Conservation (phyloP, 1,140 invertebrate genomes). For the Aethina tumida region DNA sequence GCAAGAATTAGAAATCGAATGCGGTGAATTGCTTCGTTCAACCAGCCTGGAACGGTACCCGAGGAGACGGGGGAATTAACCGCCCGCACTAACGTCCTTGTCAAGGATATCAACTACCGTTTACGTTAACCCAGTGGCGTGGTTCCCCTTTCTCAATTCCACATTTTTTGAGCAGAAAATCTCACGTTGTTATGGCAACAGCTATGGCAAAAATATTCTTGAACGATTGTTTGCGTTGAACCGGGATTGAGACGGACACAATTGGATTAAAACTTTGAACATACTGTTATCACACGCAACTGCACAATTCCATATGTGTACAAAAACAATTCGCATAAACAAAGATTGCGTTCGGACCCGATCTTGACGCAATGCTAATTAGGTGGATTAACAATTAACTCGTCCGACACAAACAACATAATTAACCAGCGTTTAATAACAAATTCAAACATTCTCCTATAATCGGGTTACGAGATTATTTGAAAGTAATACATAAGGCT, state of each 20-base stretch:
- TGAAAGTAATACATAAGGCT: conserved; percentile 16
- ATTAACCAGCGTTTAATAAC: conserved; percentile 15
- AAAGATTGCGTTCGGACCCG: neutral
- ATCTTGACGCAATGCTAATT: neutral
- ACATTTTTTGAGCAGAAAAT: neutral
- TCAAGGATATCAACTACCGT: conserved; percentile 24
- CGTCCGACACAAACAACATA: conserved; percentile 15
- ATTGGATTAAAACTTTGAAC: no score
- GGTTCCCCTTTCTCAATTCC: neutral
- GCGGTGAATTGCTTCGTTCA: conserved; percentile 15
- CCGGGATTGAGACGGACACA: no score
- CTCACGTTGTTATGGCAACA: neutral
- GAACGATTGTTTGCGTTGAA: conserved; percentile 1
- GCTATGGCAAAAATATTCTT: neutral
- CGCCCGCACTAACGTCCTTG: conserved; percentile 24
- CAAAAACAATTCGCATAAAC: no score
- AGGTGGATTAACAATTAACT: conserved; percentile 2
- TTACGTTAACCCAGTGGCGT: conserved; percentile 6
- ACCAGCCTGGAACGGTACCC: conserved; percentile 11
- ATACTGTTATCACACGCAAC: no score
- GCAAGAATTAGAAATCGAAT: conserved; percentile 16
- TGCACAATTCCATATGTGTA: no score
- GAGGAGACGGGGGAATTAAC: conserved; percentile 11
- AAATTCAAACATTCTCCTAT: conserved; percentile 16
- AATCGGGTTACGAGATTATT: conserved; percentile 15